Evolutionary conservation across 2,113 vertebrate species (phyloP).

Genomic region (Euleptes europaea): DNA sequence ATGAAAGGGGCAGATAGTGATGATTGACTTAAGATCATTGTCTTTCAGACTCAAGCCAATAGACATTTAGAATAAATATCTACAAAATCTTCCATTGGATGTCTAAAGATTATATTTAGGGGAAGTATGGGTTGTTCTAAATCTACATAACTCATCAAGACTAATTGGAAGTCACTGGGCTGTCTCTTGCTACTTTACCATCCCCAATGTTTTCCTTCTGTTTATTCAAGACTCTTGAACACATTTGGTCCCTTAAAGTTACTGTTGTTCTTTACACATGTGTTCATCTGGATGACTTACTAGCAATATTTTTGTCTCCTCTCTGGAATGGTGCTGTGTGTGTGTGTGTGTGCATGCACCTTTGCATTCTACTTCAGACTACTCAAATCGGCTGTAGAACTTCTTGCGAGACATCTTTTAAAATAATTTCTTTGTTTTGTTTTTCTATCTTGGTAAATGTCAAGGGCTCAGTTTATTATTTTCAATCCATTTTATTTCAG

Average conservation of each 20-base stretch:
- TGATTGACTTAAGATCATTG: too few species aligned
- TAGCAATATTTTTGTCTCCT: not conserved
- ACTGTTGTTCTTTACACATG: conserved; percentile 1
- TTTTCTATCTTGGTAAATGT: conserved; percentile 13
- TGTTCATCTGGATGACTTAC: conserved; percentile 12
- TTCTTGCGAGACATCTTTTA: not conserved
- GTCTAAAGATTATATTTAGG: not conserved
- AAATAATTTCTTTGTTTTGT: not conserved
- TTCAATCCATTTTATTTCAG: not conserved
- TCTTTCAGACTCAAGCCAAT: not conserved
- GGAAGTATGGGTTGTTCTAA: not conserved
- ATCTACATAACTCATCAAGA: not conserved
- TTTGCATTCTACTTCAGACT: not conserved
- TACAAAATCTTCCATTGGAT: not conserved
- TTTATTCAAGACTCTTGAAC: conserved; percentile 24
- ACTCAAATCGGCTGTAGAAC: not conserved
- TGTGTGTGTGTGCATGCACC: not conserved
- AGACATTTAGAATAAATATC: not conserved
- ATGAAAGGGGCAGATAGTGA: too few species aligned
- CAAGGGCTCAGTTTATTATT: not conserved
- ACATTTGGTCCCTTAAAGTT: conserved; percentile 13
- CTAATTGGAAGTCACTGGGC: not conserved
- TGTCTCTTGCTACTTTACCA: not conserved
- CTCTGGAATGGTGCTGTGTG: not conserved
- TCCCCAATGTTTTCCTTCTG: not conserved